Conservation (phyloP, 2,113 vertebrate genomes). For the Stercorarius parasiticus region DNA sequence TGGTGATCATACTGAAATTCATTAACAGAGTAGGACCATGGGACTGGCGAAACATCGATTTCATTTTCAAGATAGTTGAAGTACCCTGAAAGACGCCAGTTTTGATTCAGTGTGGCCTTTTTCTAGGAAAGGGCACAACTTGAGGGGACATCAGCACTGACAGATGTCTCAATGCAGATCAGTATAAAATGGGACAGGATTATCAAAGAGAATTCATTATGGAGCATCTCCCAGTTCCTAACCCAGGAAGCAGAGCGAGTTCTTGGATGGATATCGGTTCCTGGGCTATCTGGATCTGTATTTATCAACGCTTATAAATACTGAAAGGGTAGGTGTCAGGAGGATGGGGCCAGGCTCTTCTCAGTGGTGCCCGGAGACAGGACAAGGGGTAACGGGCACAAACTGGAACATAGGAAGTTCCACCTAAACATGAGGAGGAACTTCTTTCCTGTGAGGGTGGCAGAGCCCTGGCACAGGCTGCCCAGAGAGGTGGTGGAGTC, state of each 20-base stretch:
- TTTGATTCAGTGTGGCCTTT: neutral
- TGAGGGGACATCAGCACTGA: neutral
- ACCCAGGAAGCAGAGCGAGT: neutral
- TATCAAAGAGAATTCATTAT: neutral
- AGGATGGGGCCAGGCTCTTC: too few relatives aligned
- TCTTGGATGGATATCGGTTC: rapidly evolving
- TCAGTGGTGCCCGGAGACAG: too few relatives aligned
- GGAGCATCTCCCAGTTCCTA: neutral
- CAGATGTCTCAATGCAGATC: rapidly evolving
- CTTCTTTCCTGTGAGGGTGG: too few relatives aligned
- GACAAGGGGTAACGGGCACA: too few relatives aligned
- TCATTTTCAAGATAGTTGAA: neutral
- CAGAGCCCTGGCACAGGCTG: too few relatives aligned
- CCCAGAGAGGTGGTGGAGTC: too few relatives aligned
- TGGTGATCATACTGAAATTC: neutral
- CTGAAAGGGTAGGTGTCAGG: too few relatives aligned
- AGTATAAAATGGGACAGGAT: neutral
- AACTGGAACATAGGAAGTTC: too few relatives aligned
- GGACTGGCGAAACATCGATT: neutral
- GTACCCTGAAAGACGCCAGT: neutral
- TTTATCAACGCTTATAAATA: too few relatives aligned
- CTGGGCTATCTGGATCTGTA: neutral
- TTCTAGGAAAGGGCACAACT: neutral
- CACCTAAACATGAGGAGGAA: too few relatives aligned
- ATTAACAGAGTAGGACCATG: neutral